These are phyloP conservation scores for Bungarus multicinctus DNA, from an alignment of 2,113 vertebrate genomes.

Conservation along the genomic window DNA sequence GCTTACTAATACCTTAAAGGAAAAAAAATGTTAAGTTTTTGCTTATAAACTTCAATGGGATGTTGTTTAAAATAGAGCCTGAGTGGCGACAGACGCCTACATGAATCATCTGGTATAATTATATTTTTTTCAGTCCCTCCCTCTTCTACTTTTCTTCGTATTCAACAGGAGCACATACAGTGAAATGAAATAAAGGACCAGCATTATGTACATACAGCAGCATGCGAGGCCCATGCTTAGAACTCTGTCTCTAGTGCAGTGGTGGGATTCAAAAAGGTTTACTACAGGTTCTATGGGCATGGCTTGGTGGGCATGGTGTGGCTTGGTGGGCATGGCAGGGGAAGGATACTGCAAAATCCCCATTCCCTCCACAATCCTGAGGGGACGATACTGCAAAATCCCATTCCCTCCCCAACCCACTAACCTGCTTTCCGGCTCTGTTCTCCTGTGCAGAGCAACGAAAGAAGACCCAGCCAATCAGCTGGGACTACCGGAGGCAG, in stretches of 20 bases:
- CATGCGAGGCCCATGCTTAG: conserved; percentile 17
- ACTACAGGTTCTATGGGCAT: too few relatives aligned
- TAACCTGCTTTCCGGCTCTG: too few relatives aligned
- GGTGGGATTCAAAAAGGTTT: too few relatives aligned
- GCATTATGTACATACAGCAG: conserved; percentile 21
- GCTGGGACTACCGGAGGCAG: too few relatives aligned
- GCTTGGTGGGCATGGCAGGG: too few relatives aligned
- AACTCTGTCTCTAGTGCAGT: conserved; percentile 4
- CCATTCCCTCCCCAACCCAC: too few relatives aligned
- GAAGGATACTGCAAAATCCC: too few relatives aligned
- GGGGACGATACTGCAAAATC: too few relatives aligned
- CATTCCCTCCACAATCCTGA: too few relatives aligned
- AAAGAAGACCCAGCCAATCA: too few relatives aligned
- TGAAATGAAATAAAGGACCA: background rate
- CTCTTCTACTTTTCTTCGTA: conserved; percentile 3
- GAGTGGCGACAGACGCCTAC: conserved; percentile 49
- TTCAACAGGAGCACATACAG: conserved; percentile 31
- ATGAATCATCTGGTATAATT: conserved; percentile 60
- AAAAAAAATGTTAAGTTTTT: conserved; percentile 49
- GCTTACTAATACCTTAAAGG: conserved; percentile 50
- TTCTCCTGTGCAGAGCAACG: too few relatives aligned
- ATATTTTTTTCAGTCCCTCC: conserved; percentile 18
- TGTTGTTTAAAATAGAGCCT: conserved; percentile 59
- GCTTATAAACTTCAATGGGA: conserved; percentile 52
- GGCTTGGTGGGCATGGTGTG: too few relatives aligned